These are phyloP conservation scores for Ardeotis arabs DNA, from an alignment of 2,113 vertebrate genomes.

Conservation along the genomic window DNA sequence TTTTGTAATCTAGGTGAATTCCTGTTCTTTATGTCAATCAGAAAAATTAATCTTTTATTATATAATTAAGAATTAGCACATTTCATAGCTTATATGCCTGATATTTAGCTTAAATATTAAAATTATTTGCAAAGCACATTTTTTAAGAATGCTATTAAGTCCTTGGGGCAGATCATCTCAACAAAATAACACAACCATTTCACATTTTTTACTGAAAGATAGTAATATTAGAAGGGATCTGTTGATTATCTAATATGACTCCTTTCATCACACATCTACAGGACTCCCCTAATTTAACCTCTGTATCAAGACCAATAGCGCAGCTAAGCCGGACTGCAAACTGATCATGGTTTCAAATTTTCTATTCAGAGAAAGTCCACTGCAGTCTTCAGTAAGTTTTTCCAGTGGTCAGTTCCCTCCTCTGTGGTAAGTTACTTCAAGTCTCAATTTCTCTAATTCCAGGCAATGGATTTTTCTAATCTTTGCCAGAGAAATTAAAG, in stretches of 20 bases:
- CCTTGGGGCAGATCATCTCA: background rate
- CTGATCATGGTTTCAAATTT: background rate
- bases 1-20: background rate
- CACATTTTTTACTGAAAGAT: background rate
- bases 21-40: background rate
- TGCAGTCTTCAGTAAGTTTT: background rate
- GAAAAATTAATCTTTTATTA: background rate
- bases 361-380: background rate
- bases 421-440: background rate
- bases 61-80: background rate
- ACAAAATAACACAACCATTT: background rate
- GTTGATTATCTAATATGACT: background rate
- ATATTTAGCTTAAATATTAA: background rate
- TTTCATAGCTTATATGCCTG: background rate
- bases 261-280: background rate
- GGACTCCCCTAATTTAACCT: background rate
- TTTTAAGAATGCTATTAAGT: background rate
- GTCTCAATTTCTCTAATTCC: background rate
- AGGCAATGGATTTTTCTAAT: background rate
- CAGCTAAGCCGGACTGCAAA: background rate
- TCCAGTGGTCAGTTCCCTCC: background rate
- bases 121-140: background rate
- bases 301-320: background rate
- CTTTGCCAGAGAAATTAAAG: background rate
- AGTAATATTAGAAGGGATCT: background rate